phyloP scores from a whole-genome alignment of 2,113 vertebrate genomes.

The Nothobranchius kuhntae region DNA sequence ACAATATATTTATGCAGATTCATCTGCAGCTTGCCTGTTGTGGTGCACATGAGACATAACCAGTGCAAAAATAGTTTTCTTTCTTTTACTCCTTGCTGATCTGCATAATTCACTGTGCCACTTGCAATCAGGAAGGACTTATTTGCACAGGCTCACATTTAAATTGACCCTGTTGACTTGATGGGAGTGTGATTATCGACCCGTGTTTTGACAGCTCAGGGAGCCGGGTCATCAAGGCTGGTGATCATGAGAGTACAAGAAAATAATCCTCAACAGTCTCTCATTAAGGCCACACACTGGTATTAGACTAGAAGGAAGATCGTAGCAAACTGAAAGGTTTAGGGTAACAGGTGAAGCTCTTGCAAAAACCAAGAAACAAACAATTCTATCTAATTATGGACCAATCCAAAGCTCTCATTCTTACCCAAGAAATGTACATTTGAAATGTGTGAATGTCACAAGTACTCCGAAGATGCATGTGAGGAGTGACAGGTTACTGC shows the following conservation, averaged over 20 bases:
- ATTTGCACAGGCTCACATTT: constrained; percentile 64
- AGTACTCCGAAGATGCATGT: constrained; percentile 11
- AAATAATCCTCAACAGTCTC: constrained; percentile 39
- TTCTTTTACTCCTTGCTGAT: constrained; percentile 39
- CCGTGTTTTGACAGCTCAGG: constrained; percentile 63
- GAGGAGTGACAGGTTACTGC: constrained; percentile 20
- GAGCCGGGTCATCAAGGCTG: constrained; percentile 38
- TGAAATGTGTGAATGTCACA: constrained; percentile 8
- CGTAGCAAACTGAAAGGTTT: not conserved
- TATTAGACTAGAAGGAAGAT: constrained; percentile 26
- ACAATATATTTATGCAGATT: constrained; percentile 12
- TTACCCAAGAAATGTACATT: not conserved
- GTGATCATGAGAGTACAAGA: constrained; percentile 56
- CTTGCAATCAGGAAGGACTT: constrained; percentile 50
- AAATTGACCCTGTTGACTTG: constrained; percentile 46
- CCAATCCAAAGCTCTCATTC: constrained; percentile 1
- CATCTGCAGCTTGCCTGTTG: constrained; percentile 9
- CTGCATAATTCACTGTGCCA: constrained; percentile 66
- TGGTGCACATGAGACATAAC: constrained; percentile 30
- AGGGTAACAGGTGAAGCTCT: not conserved
- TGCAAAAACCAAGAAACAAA: not conserved
- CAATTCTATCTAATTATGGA: not conserved
- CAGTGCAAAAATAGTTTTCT: constrained; percentile 29
- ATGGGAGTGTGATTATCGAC: constrained; percentile 41
- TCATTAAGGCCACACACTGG: constrained; percentile 45